These are phyloP conservation scores for Agriopis leucophaearia DNA, from an alignment of 2,888 invertebrate genomes.

Conservation along the genomic window DNA sequence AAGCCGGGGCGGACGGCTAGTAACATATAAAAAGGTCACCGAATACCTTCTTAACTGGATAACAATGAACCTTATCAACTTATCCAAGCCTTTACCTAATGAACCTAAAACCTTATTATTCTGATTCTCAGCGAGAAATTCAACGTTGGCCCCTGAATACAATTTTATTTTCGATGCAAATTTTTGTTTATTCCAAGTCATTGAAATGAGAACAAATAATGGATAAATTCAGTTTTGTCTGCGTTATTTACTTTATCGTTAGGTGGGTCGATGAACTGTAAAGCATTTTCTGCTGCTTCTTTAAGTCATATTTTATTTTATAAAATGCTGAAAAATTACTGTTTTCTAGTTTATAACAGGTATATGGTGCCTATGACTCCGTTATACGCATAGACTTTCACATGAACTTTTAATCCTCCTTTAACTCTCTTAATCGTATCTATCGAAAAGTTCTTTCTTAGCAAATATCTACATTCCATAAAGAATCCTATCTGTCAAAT, in stretches of 20 bases:
- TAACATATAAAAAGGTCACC: slow-evolving; percentile 7
- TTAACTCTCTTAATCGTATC: no score
- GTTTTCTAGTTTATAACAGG: no score
- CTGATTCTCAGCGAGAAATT: slow-evolving; percentile 14
- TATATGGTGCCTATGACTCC: no score
- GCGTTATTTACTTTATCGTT: slow-evolving; percentile 18
- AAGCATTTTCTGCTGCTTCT: neutral
- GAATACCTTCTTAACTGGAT: slow-evolving; percentile 2
- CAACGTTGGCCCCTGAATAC: slow-evolving; percentile 5
- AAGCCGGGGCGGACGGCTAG: no score
- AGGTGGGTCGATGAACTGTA: slow-evolving; percentile 1
- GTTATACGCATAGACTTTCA: no score
- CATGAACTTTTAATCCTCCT: no score
- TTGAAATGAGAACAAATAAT: slow-evolving; percentile 22
- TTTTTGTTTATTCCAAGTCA: slow-evolving; percentile 21
- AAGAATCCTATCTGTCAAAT: no score
- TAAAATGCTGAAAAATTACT: no score
- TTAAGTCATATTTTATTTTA: no score
- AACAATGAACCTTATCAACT: slow-evolving; percentile 18
- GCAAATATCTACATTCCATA: no score
- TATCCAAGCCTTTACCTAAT: slow-evolving; percentile 13
- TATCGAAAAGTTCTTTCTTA: no score
- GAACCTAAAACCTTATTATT: slow-evolving; percentile 27
- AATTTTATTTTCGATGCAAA: slow-evolving; percentile 21
- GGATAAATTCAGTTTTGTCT: slow-evolving; percentile 16